phyloP scores from a whole-genome alignment of 1,140 invertebrate species.

The Bombus superbus region DNA sequence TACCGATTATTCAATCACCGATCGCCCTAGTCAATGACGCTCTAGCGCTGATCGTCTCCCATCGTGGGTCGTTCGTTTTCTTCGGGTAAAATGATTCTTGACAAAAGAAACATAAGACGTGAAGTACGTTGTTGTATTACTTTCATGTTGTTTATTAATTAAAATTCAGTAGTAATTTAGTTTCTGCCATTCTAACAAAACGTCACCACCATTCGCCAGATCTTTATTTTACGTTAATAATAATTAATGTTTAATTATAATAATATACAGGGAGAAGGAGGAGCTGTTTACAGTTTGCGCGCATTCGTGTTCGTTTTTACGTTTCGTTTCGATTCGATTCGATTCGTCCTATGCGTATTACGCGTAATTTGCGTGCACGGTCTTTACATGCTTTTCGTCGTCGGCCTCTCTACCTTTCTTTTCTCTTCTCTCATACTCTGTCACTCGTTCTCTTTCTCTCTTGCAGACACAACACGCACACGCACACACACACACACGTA shows the following conservation, averaged over 20 bases:
- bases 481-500: too few relatives aligned
- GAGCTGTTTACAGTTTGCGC: constrained; percentile 59
- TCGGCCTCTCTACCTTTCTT: constrained; percentile 1
- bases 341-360: not conserved
- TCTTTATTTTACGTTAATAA: constrained; percentile 79
- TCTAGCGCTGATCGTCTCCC: too few relatives aligned
- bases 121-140: constrained; percentile 79
- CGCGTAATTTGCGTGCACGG: constrained; percentile 22
- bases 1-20: not conserved
- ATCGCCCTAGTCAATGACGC: not conserved
- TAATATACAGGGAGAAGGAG: constrained; percentile 75
- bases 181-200: constrained; percentile 83
- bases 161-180: constrained; percentile 83
- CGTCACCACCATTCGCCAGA: constrained; percentile 79
- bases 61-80: not conserved
- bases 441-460: not conserved
- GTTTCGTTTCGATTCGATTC: constrained; percentile 48
- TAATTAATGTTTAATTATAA: constrained; percentile 81
- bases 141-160: constrained; percentile 84
- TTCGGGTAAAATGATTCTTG: constrained; percentile 13
- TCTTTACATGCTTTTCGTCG: constrained; percentile 44
- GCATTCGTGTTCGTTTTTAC: constrained; percentile 9
- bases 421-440: not conserved
- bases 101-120: constrained; percentile 74
- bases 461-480: too few relatives aligned